Base-by-base conservation (phyloP, 1,140 invertebrate species). In the Drosophila elegans region DNA sequence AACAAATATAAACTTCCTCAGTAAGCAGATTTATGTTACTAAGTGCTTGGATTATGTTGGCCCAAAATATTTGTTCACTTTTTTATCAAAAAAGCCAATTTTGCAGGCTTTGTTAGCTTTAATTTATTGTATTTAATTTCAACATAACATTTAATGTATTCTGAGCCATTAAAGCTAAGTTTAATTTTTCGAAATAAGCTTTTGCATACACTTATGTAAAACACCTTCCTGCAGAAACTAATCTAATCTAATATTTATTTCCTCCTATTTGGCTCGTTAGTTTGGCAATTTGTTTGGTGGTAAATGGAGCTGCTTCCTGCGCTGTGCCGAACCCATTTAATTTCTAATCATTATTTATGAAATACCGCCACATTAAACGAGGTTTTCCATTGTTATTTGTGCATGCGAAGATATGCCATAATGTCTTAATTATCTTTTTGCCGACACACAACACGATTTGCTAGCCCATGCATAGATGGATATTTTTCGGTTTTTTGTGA, bases 291-390 rank as follows among this genome's bases (percentile, higher is more conserved):
- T 62, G 39, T 73, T 38, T 52, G n/a, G 12, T 36, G 39, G 46
- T 46, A 45, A 60, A 52, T 39, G 29, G 10, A 27, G 9, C 38
- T 36, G 57, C 59, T 52, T 73, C 67, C 67, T 72, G 67, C 34
- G 13, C 55, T 48, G 27, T 39, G 38, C 44, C 7, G 32, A 54
- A 62, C 59, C 73, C 67, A 88, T 79, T 88, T 76, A 75, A 82
- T 86, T 82, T 78, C 64, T 88, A 82, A 86, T 82, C 71, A 86
- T 83, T 82, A 86, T 85, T 81, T 82, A 86, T 78, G 83, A 32
- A 36, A 59, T 63, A 54, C 36, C 45, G 48, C 38, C 46, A 32
- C 54, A 61, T 67, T 68, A 54, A 69, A 68, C 44, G 41, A 55
- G 39, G 54, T 39, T 45, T 27, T 34, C 62, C 51, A 54, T 74